Base-by-base conservation (phyloP, 53 echinoderm and acorn worm species). In the Actinopyga echinites region DNA sequence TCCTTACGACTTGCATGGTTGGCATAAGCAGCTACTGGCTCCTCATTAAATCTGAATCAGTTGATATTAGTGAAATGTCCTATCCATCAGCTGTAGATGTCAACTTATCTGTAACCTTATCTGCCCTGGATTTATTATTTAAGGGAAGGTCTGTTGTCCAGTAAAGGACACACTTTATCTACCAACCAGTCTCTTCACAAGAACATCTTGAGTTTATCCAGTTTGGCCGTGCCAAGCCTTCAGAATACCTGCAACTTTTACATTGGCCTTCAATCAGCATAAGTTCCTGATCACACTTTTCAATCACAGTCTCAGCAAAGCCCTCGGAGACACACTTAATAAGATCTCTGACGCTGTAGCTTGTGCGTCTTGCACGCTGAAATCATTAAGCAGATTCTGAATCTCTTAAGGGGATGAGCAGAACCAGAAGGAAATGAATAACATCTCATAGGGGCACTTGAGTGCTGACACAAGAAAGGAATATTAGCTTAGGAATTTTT, bases 201-300 rank as follows among this genome's bases (percentile, higher is more conserved):
- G 0, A 49, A 15, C 17, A 17, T 15, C 3, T 49, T 17, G 3
- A 49, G 49, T 49, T 6, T 17, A 49, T 49, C 49, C 17, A 49
- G 15, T 13, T 17, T 5, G 49, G 13, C 49, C n/a, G n/a, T 0
- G 0, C 49, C 49, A 40, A 25, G 24, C 71, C 15, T 69, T 30
- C 44, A 25, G 24, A 71, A 44, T 71, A 44, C 71, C 71, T 42
- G 71, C 71, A 71, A 71, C 71, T 71, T 44, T 69, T 69, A 38
- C 69, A 71, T 71, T 71, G 71, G 71, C 44, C 44, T 44, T 71
- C 71, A 42, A 71, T 71, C 71, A 71, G 71, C 71, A 71, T 71
- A 71, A 71, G 71, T 71, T 71, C 71, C 28, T 44, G 42, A 71
- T 71, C 71, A 71, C 45, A 71, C 71, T 71, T 71, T 66, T 71